Percentiles rank a stretch among this genome's conserved stretches.
These are phyloP conservation scores for Ectropis grisescens DNA, from an alignment of 1,140 invertebrate species.

Conservation along the genomic window DNA sequence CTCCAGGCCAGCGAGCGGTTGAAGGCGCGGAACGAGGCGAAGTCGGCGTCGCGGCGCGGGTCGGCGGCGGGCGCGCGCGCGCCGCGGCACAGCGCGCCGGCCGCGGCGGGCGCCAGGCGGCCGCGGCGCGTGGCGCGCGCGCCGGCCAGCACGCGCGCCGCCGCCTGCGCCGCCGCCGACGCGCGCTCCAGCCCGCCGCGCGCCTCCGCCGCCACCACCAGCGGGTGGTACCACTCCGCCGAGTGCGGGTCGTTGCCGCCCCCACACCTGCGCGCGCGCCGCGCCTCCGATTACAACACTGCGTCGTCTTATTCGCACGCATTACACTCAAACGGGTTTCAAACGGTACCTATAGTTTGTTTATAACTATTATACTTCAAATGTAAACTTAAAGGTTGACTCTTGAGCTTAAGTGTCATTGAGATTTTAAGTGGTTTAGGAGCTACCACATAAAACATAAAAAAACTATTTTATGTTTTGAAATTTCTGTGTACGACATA, in stretches of 20 bases:
- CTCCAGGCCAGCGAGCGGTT: conserved; percentile 79
- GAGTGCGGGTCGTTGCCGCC: conserved; percentile 94
- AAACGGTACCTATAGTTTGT: too few relatives aligned
- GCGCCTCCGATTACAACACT: too few relatives aligned
- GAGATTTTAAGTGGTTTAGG: too few relatives aligned
- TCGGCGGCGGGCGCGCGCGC: conserved; percentile 66
- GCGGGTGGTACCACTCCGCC: conserved; percentile 89
- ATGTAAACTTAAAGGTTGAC: too few relatives aligned
- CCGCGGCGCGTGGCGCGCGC: conserved; percentile 87
- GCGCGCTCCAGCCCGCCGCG: conserved; percentile 85
- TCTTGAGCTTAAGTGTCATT: too few relatives aligned
- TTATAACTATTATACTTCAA: too few relatives aligned
- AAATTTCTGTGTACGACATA: too few relatives aligned
- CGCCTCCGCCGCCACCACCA: conserved; percentile 91
- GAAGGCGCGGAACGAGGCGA: conserved; percentile 84
- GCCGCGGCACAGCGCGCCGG: conserved; percentile 38
- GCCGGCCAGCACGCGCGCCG: conserved; percentile 86
- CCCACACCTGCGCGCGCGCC: too few relatives aligned
- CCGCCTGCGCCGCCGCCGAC: conserved; percentile 78
- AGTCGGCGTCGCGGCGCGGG: conserved; percentile 83
- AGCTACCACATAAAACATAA: too few relatives aligned
- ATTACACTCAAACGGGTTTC: too few relatives aligned
- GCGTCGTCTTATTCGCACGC: too few relatives aligned
- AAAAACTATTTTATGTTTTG: too few relatives aligned
- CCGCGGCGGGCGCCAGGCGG: conserved; percentile 80